phyloP scores from a whole-genome alignment of 1,140 invertebrate species.

The Carposina sasakii region DNA sequence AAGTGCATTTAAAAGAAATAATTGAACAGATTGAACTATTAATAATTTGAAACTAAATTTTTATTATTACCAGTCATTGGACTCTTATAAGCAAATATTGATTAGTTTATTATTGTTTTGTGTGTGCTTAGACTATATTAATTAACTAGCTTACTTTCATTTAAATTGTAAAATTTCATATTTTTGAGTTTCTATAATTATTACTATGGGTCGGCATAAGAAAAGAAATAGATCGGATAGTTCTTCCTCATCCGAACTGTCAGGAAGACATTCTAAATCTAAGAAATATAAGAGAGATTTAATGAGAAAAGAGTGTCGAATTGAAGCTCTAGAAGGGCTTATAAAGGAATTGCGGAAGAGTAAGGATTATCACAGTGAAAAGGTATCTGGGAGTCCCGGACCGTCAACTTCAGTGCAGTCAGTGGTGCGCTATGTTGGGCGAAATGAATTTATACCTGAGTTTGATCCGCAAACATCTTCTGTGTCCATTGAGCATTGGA shows the following conservation, averaged over 20 bases:
- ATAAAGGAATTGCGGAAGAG: conserved; percentile 1
- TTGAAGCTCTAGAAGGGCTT: conserved; percentile 1
- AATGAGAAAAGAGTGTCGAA: background rate
- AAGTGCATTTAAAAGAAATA: too few species aligned
- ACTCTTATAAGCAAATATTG: too few species aligned
- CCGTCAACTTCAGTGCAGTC: background rate
- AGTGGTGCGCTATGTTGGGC: background rate
- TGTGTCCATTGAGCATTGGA: conserved; percentile 10
- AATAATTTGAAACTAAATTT: too few species aligned
- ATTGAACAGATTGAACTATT: too few species aligned
- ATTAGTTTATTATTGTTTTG: too few species aligned
- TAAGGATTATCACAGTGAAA: background rate
- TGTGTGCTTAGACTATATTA: too few species aligned
- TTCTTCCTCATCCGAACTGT: background rate
- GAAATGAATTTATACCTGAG: conserved; percentile 3
- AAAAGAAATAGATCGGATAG: background rate
- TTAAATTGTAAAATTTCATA: too few species aligned
- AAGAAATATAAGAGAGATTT: background rate
- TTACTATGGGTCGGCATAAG: conserved; percentile 4
- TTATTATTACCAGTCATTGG: too few species aligned
- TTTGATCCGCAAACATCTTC: conserved; percentile 8
- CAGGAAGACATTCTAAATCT: background rate
- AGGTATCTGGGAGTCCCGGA: background rate
- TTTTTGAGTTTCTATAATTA: too few species aligned
- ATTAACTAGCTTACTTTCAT: too few species aligned